phyloP scores from a whole-genome alignment of 2,797 vertebrate genomes.

The Melopsittacus undulatus region DNA sequence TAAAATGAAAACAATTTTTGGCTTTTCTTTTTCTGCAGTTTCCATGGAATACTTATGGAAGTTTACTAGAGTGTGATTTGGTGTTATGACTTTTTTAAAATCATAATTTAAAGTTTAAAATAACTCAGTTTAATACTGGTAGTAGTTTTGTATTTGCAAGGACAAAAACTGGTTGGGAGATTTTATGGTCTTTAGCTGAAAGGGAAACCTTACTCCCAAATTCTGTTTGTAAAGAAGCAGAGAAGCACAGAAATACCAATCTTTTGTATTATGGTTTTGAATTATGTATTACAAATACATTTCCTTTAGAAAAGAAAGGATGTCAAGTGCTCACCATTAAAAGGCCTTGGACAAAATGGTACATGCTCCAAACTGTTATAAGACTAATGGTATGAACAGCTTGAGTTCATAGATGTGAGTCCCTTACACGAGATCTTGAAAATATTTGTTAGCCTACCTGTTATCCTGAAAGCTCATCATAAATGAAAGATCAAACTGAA shows the following conservation, averaged over 20 bases:
- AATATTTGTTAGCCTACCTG: background rate
- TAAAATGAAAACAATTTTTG: slow-evolving; percentile 30
- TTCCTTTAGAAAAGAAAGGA: background rate
- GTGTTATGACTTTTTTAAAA: background rate
- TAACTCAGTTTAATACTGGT: background rate
- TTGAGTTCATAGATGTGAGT: background rate
- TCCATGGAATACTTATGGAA: slow-evolving; percentile 3
- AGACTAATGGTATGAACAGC: background rate
- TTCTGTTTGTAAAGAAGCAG: background rate
- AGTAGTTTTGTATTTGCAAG: background rate
- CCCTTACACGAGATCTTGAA: background rate
- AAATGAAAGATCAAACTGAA: background rate
- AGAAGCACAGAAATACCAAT: background rate
- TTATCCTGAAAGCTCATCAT: accelerated
- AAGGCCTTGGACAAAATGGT: background rate
- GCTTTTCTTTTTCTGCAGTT: background rate
- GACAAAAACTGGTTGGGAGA: background rate
- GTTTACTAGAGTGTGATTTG: slow-evolving; percentile 3
- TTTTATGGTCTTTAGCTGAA: background rate
- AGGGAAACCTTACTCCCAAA: background rate
- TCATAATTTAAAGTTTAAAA: background rate
- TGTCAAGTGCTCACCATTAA: background rate
- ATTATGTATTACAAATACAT: background rate
- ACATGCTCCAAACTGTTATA: background rate
- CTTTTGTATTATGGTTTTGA: background rate